phyloP scores from a whole-genome alignment of 2,888 invertebrate species.

The Synergus japonicus region DNA sequence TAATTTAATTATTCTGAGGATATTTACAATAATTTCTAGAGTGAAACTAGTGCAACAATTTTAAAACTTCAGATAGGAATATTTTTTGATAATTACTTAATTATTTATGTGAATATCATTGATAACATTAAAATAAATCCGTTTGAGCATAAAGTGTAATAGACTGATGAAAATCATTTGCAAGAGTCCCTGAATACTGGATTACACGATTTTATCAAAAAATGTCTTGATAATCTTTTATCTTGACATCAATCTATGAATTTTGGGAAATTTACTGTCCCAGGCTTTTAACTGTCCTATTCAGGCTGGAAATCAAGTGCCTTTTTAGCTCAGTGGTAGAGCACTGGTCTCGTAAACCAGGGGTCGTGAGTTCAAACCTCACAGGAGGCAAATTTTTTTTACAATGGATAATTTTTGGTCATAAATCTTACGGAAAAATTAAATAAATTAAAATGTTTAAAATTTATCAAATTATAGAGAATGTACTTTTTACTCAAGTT shows the following conservation, averaged over 20 bases:
- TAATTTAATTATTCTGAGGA: background rate
- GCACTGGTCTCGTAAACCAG: conserved; percentile 93
- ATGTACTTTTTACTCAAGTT: background rate
- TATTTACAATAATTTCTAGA: background rate
- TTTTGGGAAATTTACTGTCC: conserved; percentile 48
- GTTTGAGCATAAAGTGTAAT: background rate
- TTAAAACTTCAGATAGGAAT: background rate
- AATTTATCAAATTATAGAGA: background rate
- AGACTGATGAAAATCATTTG: background rate
- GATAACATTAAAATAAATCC: background rate
- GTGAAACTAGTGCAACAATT: background rate
- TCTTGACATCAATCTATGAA: conserved; percentile 8
- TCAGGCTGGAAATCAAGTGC: conserved; percentile 71
- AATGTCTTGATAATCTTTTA: conserved; percentile 5
- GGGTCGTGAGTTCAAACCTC: conserved; percentile 93
- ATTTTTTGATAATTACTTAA: background rate
- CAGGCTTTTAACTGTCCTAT: conserved; percentile 39
- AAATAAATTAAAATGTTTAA: background rate
- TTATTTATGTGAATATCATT: background rate
- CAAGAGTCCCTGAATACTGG: background rate
- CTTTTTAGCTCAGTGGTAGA: conserved; percentile 93
- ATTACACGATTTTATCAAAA: background rate
- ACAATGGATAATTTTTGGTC: conserved; percentile 37
- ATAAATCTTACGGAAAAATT: background rate
- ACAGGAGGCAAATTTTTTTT: conserved; percentile 83